Conservation (phyloP, 2,113 vertebrate species). For the Cyphomyrus plagiostoma region DNA sequence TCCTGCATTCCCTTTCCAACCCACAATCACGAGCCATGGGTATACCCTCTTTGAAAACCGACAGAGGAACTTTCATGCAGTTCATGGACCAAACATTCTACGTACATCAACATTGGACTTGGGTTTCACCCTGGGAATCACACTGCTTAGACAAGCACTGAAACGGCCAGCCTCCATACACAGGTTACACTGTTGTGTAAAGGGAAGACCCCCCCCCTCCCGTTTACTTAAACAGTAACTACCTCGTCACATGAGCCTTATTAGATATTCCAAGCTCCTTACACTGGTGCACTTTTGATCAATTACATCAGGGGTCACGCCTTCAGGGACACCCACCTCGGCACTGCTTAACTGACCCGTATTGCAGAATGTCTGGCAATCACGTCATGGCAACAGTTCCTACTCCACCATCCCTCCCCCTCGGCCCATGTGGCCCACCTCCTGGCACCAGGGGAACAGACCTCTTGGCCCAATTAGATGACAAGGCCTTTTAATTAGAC, state of each 20-base stretch:
- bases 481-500: background rate
- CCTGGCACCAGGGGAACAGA: background rate
- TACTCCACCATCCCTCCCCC: background rate
- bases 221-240: background rate
- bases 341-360: background rate
- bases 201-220: background rate
- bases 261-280: background rate
- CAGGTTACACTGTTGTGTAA: background rate
- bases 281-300: background rate
- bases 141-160: background rate
- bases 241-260: background rate
- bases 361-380: background rate
- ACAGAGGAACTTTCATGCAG: background rate
- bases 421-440: background rate
- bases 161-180: background rate
- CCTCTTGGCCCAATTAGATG: slow-evolving; percentile 2
- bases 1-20: background rate
- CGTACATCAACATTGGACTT: background rate
- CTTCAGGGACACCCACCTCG: background rate
- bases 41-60: background rate
- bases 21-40: background rate
- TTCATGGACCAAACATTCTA: too few species aligned
- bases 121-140: background rate
- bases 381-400: background rate
- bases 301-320: background rate